These are phyloP conservation scores for Odocoileus hemionus DNA, from an alignment of 2,113 vertebrate species.

Conservation along the genomic window DNA sequence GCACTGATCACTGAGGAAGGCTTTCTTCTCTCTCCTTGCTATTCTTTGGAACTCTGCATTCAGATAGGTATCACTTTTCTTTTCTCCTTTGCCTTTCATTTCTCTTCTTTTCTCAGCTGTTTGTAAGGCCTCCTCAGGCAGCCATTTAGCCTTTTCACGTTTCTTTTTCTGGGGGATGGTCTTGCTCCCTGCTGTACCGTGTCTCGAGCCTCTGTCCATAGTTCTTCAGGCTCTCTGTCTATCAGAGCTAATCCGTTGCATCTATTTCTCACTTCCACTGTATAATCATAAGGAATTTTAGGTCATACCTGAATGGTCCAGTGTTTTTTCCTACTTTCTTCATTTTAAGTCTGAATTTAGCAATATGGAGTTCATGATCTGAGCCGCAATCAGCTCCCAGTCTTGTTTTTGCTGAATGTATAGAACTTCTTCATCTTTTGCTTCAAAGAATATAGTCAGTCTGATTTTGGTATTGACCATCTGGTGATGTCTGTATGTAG, in stretches of 20 bases:
- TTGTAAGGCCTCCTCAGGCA: background rate
- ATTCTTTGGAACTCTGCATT: background rate
- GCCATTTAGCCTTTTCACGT: background rate
- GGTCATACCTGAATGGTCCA: background rate
- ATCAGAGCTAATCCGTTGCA: background rate
- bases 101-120: background rate
- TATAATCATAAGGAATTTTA: background rate
- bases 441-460: background rate
- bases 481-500: background rate
- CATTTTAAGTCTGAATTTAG: background rate
- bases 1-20: background rate
- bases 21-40: background rate
- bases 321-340: background rate
- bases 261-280: background rate
- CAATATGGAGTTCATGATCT: background rate
- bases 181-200: background rate
- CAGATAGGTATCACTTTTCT: background rate
- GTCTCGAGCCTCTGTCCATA: background rate
- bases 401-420: background rate
- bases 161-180: background rate
- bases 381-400: background rate
- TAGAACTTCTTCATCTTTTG: background rate
- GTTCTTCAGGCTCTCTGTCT: background rate
- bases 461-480: accelerated
- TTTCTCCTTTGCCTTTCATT: background rate